Base-by-base conservation (phyloP, 2,888 invertebrate species). In the Meiosimyza decipiens region DNA sequence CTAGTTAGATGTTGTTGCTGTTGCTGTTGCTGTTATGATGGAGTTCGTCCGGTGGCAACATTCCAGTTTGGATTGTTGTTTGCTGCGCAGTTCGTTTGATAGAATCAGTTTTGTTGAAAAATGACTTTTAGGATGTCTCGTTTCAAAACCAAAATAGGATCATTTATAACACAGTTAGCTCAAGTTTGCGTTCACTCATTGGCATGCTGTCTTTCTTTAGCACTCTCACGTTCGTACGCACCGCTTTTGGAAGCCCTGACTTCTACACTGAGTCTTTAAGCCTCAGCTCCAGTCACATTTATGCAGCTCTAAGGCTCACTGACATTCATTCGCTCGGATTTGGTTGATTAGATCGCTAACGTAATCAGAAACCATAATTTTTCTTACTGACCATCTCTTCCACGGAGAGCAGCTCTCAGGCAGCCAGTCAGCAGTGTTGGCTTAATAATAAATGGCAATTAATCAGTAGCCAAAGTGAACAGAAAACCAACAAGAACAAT, bases 91-190 rank as follows among this genome's bases (percentile, higher is more conserved):
- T 40, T 57, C 55, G 40, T 62, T 50, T 70, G 71, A 64, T 67
- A 49, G 68, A 66, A 68, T 71, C 68, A 59, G 69, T 67, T 72
- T 57, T 71, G 72, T 78, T 82, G 82, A 82, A 81, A 82, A 82
- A 82, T 82, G 79, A 80, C 81, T 79, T 77, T 77, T 74, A 78
- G 80, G 79, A 80, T 82, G 82, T 82, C 81, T 80, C 82, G 80
- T 80, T 81, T 82, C 80, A 79, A 78, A 80, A 80, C 78, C 77
- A 82, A 82, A 82, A 82, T 82, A 82, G 83, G 83, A 82, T 82
- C 83, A 82, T 83, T 83, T 82, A 82, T 82, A 82, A 82, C 81
- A 79, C 79, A 80, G 81, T 81, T 79, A 79, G 79, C 79, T 79
- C 74, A 75, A 77, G 72, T 76, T 77, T 52, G 73, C 71, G 47